Evolutionary conservation across 2,113 vertebrate species (phyloP).

Genomic region (Propithecus coquereli): DNA sequence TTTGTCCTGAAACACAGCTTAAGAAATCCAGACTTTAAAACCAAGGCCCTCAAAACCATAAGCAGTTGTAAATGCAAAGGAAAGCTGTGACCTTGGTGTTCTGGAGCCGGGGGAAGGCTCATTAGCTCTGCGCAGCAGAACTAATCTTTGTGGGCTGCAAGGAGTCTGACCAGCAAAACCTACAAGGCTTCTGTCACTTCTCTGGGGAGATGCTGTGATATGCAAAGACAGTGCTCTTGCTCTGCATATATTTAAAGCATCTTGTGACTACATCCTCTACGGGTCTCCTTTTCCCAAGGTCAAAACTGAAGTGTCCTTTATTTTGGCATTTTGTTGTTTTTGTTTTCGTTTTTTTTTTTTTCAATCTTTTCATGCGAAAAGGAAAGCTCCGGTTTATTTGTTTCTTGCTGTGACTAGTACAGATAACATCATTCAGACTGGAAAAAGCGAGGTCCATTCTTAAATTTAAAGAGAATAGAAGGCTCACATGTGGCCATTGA

Average conservation of each 20-base stretch:
- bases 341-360: background rate
- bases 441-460: background rate
- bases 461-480: conserved; percentile 7
- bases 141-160: background rate
- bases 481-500: background rate
- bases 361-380: background rate
- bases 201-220: background rate
- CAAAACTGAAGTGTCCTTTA: background rate
- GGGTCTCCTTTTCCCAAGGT: background rate
- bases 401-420: background rate
- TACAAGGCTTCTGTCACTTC: background rate
- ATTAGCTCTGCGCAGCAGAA: background rate
- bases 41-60: background rate
- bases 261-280: background rate
- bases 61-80: background rate
- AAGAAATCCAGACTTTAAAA: background rate
- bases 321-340: background rate
- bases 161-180: background rate
- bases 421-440: background rate
- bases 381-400: background rate
- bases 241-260: background rate
- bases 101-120: background rate
- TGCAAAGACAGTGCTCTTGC: background rate
- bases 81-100: conserved; percentile 17
- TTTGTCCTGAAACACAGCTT: background rate